These are phyloP conservation scores for Calliopsis andreniformis DNA, from an alignment of 1,140 invertebrate genomes.

Conservation along the genomic window DNA sequence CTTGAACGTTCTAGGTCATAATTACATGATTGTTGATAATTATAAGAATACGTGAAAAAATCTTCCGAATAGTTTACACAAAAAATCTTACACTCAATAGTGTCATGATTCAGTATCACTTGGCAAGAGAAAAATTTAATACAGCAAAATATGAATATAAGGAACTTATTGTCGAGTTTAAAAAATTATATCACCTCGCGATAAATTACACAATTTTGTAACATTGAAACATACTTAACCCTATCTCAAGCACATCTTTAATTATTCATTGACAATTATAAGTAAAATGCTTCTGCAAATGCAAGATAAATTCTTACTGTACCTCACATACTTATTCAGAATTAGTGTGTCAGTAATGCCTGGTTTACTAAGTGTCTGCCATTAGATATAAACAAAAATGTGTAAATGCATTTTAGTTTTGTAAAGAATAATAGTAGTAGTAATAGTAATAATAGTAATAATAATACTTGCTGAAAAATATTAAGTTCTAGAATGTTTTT, in stretches of 20 bases:
- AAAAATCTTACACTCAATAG: slow-evolving; percentile 1
- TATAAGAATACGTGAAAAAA: slow-evolving; percentile 30
- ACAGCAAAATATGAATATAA: slow-evolving; percentile 11
- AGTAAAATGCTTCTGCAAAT: slow-evolving; percentile 44
- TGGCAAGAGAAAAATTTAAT: slow-evolving; percentile 12
- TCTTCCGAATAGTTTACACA: neutral
- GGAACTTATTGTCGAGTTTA: slow-evolving; percentile 50
- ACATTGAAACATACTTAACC: neutral
- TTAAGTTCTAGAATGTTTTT: slow-evolving; percentile 30
- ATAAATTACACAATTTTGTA: slow-evolving; percentile 12
- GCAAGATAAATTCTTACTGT: slow-evolving; percentile 35
- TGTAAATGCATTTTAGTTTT: slow-evolving; percentile 23
- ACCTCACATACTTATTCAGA: slow-evolving; percentile 22
- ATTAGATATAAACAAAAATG: slow-evolving; percentile 34
- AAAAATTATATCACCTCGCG: slow-evolving; percentile 3
- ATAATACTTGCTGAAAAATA: slow-evolving; percentile 47
- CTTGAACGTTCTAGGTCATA: neutral
- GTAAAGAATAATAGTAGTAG: slow-evolving; percentile 33
- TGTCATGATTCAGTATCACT: slow-evolving; percentile 8
- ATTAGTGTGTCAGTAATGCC: slow-evolving; percentile 31
- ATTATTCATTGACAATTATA: slow-evolving; percentile 10
- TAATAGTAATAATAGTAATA: too few species aligned
- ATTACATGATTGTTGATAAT: slow-evolving; percentile 12
- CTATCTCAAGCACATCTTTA: slow-evolving; percentile 6
- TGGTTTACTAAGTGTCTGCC: slow-evolving; percentile 40